These are phyloP conservation scores for Hypothenemus hampei DNA, from an alignment of 1,140 invertebrate genomes.

Conservation along the genomic window DNA sequence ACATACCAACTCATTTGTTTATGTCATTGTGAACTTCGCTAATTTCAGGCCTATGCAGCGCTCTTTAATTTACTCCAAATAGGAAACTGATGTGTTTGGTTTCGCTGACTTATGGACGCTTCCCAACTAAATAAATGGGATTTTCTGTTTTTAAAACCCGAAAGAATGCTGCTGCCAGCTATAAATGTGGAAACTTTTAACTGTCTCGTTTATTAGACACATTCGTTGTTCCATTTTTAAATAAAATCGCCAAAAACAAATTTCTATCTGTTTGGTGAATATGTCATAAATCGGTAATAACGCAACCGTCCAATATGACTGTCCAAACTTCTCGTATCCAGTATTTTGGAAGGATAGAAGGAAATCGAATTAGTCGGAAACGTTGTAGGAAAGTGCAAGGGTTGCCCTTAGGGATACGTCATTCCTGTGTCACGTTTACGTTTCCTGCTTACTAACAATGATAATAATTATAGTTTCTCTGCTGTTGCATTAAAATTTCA, in stretches of 20 bases:
- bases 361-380: slow-evolving; percentile 23
- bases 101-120: slow-evolving; percentile 21
- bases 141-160: slow-evolving; percentile 17
- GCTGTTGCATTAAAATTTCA: too few species aligned
- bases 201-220: too few species aligned
- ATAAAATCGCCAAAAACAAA: too few species aligned
- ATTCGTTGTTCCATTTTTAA: too few species aligned
- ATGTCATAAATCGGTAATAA: too few species aligned
- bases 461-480: too few species aligned
- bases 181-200: background rate
- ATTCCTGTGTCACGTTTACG: slow-evolving; percentile 21
- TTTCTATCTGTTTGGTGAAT: too few species aligned
- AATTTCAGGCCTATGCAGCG: slow-evolving; percentile 18
- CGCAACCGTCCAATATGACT: too few species aligned
- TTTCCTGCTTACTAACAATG: too few species aligned
- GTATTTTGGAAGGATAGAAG: too few species aligned
- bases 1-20: slow-evolving; percentile 12
- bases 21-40: slow-evolving; percentile 19
- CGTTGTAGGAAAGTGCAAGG: slow-evolving; percentile 10
- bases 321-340: too few species aligned
- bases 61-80: slow-evolving; percentile 26
- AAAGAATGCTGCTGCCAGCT: slow-evolving; percentile 15
- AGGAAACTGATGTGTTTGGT: slow-evolving; percentile 25
- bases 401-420: slow-evolving; percentile 12
- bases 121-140: slow-evolving; percentile 15